Conservation (phyloP, 2,888 invertebrate species). For the Pristionchus japonicus region DNA sequence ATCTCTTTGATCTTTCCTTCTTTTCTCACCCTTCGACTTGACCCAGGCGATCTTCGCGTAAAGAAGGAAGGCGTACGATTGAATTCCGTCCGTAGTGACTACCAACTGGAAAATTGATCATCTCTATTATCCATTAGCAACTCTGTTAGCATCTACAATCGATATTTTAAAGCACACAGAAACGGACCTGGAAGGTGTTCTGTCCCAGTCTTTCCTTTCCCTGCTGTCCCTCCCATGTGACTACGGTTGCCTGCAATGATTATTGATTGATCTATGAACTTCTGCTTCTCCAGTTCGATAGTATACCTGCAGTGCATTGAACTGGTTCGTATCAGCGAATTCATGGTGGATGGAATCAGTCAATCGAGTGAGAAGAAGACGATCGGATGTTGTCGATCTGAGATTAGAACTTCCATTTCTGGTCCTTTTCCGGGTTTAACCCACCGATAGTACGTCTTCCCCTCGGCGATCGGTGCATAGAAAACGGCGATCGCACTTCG, state of each 20-base stretch:
- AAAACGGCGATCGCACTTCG: constrained; percentile 64
- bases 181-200: constrained; percentile 79
- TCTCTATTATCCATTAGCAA: too few species aligned
- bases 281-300: constrained; percentile 15
- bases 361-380: constrained; percentile 55
- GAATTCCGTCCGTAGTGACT: constrained; percentile 84
- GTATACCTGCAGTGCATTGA: constrained; percentile 80
- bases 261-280: neutral
- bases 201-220: constrained; percentile 79
- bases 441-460: constrained; percentile 63
- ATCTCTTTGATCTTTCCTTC: neutral
- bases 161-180: too few species aligned
- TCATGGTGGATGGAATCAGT: constrained; percentile 81
- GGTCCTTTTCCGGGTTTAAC: neutral
- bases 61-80: constrained; percentile 88
- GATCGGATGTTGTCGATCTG: constrained; percentile 60
- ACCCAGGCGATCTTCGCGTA: constrained; percentile 93
- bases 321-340: constrained; percentile 84
- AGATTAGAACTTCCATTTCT: neutral
- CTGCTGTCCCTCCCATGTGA: constrained; percentile 85
- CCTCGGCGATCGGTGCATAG: constrained; percentile 60
- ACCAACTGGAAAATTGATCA: constrained; percentile 79
- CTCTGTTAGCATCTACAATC: too few species aligned
- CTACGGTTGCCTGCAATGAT: constrained; percentile 82
- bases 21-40: constrained; percentile 54